Percentiles rank a stretch among this genome's conserved stretches.
Evolutionary conservation across 2,888 invertebrate species (phyloP).

Genomic region (Trachelus iudaicus): DNA sequence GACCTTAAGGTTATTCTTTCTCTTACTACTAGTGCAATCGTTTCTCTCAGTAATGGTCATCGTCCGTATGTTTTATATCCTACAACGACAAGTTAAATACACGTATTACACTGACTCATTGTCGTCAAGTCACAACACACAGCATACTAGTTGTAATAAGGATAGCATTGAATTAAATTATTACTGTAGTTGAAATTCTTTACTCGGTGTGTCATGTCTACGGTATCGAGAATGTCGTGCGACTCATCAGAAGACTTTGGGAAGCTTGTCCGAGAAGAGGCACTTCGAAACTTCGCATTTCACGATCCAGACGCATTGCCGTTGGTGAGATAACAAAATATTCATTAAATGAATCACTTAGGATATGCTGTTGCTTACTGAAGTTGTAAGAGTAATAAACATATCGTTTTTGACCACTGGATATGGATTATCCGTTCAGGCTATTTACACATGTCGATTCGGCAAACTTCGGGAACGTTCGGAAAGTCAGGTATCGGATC

Average conservation of each 20-base stretch:
- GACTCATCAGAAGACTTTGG: not conserved
- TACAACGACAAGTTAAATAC: not conserved
- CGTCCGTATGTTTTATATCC: not conserved
- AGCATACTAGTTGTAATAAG: not conserved
- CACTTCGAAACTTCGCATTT: not conserved
- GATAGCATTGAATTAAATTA: not conserved
- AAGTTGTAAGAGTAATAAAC: not conserved
- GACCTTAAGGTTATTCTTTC: not conserved
- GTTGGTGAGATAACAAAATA: not conserved
- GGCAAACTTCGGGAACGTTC: not conserved
- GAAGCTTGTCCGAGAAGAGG: not conserved
- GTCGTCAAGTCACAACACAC: not conserved
- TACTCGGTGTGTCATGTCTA: not conserved
- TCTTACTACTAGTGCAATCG: not conserved
- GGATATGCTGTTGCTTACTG: not conserved
- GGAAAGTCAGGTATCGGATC: not conserved
- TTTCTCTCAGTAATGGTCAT: not conserved
- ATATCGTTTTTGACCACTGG: not conserved
- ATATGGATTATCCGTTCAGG: not conserved
- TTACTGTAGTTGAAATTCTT: not conserved
- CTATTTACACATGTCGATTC: not conserved
- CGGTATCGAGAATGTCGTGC: not conserved
- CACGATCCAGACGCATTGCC: not conserved
- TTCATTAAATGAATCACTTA: not conserved
- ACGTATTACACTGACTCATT: not conserved